Conservation (phyloP, 2,113 vertebrate genomes). For the Chauna torquata region DNA sequence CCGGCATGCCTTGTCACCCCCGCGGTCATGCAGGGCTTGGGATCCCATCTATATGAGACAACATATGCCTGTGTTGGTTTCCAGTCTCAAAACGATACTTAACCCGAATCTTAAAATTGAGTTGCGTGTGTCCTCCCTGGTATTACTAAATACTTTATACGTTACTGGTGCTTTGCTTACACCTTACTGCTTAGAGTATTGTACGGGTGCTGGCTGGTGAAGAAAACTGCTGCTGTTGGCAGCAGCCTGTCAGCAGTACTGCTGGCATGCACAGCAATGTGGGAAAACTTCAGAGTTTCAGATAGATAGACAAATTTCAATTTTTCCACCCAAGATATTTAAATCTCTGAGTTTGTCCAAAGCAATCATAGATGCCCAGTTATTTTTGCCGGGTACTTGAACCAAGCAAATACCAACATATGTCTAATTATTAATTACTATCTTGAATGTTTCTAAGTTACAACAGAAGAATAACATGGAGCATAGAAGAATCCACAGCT, state of each 20-base stretch:
- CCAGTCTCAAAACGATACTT: not conserved
- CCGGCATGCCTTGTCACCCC: not conserved
- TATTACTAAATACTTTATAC: not conserved
- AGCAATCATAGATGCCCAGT: not conserved
- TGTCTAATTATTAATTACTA: not conserved
- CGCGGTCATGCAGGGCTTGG: not conserved
- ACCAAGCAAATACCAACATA: not conserved
- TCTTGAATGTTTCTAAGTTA: not conserved
- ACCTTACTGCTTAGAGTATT: not conserved
- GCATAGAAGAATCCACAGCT: not conserved
- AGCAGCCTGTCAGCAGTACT: not conserved
- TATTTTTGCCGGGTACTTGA: not conserved
- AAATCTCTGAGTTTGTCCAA: not conserved
- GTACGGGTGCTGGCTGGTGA: not conserved
- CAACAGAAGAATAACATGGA: not conserved
- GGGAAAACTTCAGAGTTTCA: not conserved
- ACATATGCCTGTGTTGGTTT: not conserved
- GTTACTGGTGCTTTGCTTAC: not conserved
- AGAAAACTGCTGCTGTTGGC: not conserved
- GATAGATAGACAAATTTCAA: not conserved
- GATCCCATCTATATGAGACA: not conserved
- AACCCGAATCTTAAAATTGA: not conserved
- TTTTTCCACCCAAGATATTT: not conserved
- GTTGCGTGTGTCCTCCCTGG: not conserved
- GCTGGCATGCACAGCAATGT: fast-evolving